These are phyloP conservation scores for Neuroterus valhalla DNA, from an alignment of 1,140 invertebrate genomes.

Conservation along the genomic window DNA sequence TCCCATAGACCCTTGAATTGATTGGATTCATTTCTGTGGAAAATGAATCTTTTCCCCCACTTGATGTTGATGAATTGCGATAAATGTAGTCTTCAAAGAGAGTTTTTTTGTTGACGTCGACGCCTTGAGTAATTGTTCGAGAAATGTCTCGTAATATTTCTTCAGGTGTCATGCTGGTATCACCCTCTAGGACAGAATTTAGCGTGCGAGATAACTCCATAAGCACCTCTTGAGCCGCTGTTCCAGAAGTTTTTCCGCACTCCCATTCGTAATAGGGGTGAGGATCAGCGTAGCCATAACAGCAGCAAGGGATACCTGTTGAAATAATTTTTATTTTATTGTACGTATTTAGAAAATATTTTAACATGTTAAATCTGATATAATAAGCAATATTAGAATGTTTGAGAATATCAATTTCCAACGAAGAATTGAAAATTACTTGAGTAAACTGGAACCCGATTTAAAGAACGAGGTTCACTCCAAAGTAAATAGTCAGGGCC, in stretches of 20 bases:
- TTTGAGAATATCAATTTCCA: too few species aligned
- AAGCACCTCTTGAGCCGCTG: slow-evolving; percentile 66
- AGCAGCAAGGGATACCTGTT: slow-evolving; percentile 50
- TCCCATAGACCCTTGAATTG: slow-evolving; percentile 56
- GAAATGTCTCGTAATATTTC: slow-evolving; percentile 71
- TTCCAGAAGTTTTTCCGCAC: slow-evolving; percentile 33
- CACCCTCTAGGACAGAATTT: slow-evolving; percentile 72
- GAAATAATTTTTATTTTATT: slow-evolving; percentile 6
- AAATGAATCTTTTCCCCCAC: slow-evolving; percentile 67
- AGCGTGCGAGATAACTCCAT: slow-evolving; percentile 70
- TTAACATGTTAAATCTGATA: too few species aligned
- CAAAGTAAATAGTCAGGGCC: too few species aligned
- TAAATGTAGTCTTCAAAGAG: slow-evolving; percentile 66
- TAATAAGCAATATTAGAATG: too few species aligned
- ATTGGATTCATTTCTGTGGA: slow-evolving; percentile 56
- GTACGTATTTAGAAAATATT: too few species aligned
- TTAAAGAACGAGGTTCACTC: too few species aligned
- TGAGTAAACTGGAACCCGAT: too few species aligned
- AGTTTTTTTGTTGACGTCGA: slow-evolving; percentile 49
- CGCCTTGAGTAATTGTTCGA: slow-evolving; percentile 64
- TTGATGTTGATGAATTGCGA: slow-evolving; percentile 63
- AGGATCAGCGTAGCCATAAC: slow-evolving; percentile 46
- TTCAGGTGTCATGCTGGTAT: slow-evolving; percentile 63
- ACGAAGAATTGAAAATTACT: too few species aligned
- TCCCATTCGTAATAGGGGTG: slow-evolving; percentile 49